Percentiles rank a stretch among this genome's conserved stretches.
Conservation (phyloP, 2,888 invertebrate species). For the Drosophila kuntzei region DNA sequence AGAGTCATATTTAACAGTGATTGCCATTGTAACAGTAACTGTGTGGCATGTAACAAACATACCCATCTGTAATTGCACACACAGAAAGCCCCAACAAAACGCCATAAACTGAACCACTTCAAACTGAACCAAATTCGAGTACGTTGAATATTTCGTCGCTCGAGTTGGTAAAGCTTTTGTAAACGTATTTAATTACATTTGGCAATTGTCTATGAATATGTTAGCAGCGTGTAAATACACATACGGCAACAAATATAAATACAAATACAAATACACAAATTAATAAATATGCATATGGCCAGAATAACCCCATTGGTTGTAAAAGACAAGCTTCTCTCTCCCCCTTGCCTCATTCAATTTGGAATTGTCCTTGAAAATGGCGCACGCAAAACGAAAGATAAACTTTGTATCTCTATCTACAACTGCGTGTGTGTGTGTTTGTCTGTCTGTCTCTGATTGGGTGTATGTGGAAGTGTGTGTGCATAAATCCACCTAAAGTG, state of each 20-base stretch:
- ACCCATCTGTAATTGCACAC: background rate
- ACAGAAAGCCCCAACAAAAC: background rate
- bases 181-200: conserved; percentile 77
- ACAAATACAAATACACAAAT: conserved; percentile 47
- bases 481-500: conserved; percentile 74
- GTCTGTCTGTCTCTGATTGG: conserved; percentile 3
- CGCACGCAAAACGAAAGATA: conserved; percentile 60
- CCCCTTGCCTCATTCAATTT: conserved; percentile 10
- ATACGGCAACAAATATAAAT: conserved; percentile 23
- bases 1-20: conserved; percentile 54
- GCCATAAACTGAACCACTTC: conserved; percentile 16
- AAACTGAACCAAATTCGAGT: conserved; percentile 18
- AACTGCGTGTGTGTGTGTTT: conserved; percentile 9
- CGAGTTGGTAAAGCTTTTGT: conserved; percentile 55
- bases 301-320: conserved; percentile 23
- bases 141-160: conserved; percentile 15
- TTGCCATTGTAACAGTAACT: conserved; percentile 41
- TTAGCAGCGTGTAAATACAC: conserved; percentile 78
- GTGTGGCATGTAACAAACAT: conserved; percentile 12
- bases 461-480: conserved; percentile 33
- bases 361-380: conserved; percentile 71
- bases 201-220: conserved; percentile 82
- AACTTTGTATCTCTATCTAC: conserved; percentile 55
- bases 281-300: conserved; percentile 75
- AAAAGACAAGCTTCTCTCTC: conserved; percentile 4